Base-by-base conservation (phyloP, 2,113 vertebrate species). In the Thinocorus orbignyianus region DNA sequence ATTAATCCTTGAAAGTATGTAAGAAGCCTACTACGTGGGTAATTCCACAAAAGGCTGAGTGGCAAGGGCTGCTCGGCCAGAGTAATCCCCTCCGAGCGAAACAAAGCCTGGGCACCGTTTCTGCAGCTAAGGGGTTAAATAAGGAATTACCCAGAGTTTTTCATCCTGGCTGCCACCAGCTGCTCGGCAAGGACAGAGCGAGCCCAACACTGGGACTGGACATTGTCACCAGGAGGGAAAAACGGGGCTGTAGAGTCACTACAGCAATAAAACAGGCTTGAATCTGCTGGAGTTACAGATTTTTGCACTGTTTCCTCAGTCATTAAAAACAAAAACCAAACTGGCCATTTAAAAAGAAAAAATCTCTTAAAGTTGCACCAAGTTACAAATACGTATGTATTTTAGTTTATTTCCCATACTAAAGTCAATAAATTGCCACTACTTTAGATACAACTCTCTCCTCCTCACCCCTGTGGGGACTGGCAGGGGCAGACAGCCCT, bases 11-110 rank as follows among this genome's bases (percentile, higher is more conserved):
- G 2, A 74, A 83, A 92, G 60, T 48, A 71, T 13, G 24, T 49
- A 78, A 88, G 86, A 51, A 84, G 78, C 26, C 66, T 86, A 65
- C 66, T 86, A 65, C 79, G 62, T 24, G 30, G 60, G 37, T 68
- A 92, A 92, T 68, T 95, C 92, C 82, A 86, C 77, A 81, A 81
- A 65, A 52, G 91, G 89, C 91, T 35, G 74, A 85, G 61, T 48
- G 6, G 9, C 2, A 2, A 39, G 70, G 66, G 76, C 84, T 82
- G 64, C 86, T 84, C 1, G 0, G 54, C 42, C 80, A 26, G 64
- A 52, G 79, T 28, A 74, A 94, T 86, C 72, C 80, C 73, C 2
- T 9, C 72, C 54, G 69, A 60, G 49, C 2, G 3, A 71, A 92
- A 93, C 88, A 93, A 94, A 96, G 80, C 95, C 69, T 44, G 4